Evolutionary conservation across 2,797 vertebrate species (phyloP).

Genomic region (Danio kyathit): DNA sequence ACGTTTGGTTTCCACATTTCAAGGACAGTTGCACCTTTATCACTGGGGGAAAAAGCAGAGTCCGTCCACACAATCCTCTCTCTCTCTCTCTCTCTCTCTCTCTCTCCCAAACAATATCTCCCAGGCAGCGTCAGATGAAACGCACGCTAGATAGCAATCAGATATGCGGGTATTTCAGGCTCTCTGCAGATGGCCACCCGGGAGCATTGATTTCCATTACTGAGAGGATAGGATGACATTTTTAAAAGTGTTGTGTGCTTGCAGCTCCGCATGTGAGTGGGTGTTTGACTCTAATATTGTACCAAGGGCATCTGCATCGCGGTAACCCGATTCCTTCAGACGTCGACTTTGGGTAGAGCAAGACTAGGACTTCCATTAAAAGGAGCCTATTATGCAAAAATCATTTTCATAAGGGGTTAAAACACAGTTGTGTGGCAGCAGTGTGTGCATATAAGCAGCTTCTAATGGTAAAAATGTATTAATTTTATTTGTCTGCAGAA

Average conservation of each 20-base stretch:
- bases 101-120: slow-evolving; percentile 15
- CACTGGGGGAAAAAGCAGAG: slow-evolving; percentile 29
- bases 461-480: too few species aligned
- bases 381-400: too few species aligned
- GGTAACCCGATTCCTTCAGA: slow-evolving; percentile 47
- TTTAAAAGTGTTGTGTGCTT: slow-evolving; percentile 52
- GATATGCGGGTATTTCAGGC: slow-evolving; percentile 32
- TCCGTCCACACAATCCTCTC: slow-evolving; percentile 6
- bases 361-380: slow-evolving; percentile 7
- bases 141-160: slow-evolving; percentile 38
- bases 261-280: slow-evolving; percentile 22
- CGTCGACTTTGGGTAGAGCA: slow-evolving; percentile 14
- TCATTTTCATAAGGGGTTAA: too few species aligned
- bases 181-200: slow-evolving; percentile 44
- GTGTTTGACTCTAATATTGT: slow-evolving; percentile 48
- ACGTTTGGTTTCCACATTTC: slow-evolving; percentile 36
- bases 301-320: slow-evolving; percentile 58
- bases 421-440: too few species aligned
- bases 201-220: slow-evolving; percentile 64
- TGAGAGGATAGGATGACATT: slow-evolving; percentile 58
- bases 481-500: too few species aligned
- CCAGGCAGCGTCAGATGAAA: slow-evolving; percentile 42
- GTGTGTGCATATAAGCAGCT: too few species aligned
- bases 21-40: slow-evolving; percentile 47
- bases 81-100: background rate